Evolutionary conservation across 2,888 invertebrate genomes (phyloP), one percentile per base, ranked within the genome.

Genomic region (Catocala nupta): DNA sequence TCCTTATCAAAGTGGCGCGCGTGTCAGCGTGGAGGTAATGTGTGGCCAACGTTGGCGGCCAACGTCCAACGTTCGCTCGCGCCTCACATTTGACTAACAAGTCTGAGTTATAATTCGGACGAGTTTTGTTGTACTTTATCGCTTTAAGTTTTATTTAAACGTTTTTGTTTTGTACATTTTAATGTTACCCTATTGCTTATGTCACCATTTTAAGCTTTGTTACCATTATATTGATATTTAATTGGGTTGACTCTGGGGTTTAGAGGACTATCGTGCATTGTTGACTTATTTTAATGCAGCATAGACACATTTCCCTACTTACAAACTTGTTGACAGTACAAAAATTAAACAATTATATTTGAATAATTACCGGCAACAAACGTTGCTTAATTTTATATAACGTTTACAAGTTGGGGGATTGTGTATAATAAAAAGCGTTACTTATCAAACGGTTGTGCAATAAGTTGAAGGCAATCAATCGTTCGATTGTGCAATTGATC

Each of bases 181-280:
- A 77, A 84, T 80, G 85, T 87, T 85, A 86, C 85, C 83, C 82
- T 83, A 73, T 81, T 83, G 83, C 82, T 84, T 87, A 84, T 83
- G 84, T 89, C 88, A 90, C 87, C 87, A 88, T 86, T 87, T 89
- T 83, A 90, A 85, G 85, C 83, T 86, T 86, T 85, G 91, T 92
- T 92, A 92, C 92, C 90, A 90, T 88, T 77, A 69, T 71, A 86
- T 84, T 82, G 77, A 80, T 86, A 83, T 85, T 81, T 81, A 76
- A 79, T 80, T 84, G 75, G 79, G 78, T 84, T 81, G 78, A 65
- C 68, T 65, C 59, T 72, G 68, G 57, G 66, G 61, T 68, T 59
- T 52, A 73, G 62, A 74, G 70, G 73, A 78, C 73, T 80, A 80
- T 73, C 75, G 73, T 78, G 71, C 76, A 80, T 81, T 83, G 77